Percentiles rank a stretch among this genome's conserved stretches.
Evolutionary conservation across 2,113 vertebrate species (phyloP).

Genomic region (Anas platyrhynchos): DNA sequence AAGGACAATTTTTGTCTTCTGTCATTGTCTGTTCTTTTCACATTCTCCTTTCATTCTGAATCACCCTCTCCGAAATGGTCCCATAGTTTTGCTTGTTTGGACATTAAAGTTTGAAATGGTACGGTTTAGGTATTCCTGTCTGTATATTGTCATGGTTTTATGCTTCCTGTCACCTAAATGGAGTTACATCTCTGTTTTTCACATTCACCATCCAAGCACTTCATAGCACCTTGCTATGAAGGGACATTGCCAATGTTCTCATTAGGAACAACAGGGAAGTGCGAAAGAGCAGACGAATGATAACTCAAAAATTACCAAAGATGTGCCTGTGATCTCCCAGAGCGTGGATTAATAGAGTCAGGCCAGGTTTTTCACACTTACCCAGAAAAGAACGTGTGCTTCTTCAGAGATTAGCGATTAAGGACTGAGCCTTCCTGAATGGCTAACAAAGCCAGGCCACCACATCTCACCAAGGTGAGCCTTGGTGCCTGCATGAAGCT

Average conservation of each 20-base stretch:
- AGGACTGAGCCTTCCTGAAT: neutral
- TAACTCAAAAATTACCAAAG: neutral
- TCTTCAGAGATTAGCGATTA: neutral
- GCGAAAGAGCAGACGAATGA: neutral
- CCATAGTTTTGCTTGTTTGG: neutral
- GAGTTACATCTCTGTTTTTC: neutral
- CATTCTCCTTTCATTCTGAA: neutral
- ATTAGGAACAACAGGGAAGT: neutral
- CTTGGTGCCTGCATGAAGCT: neutral
- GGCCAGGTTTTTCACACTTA: neutral
- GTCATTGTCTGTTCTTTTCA: neutral
- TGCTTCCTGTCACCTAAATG: neutral
- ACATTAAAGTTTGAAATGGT: neutral
- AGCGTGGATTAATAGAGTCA: neutral
- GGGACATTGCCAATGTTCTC: neutral
- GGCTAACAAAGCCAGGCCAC: neutral
- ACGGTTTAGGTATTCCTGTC: neutral
- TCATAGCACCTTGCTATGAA: neutral
- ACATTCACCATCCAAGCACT: neutral
- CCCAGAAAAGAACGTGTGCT: neutral
- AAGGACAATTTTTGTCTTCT: neutral
- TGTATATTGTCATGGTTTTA: neutral
- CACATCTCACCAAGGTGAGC: neutral
- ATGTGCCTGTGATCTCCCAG: neutral
- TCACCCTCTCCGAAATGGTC: neutral